These are phyloP conservation scores for Bombus picipes DNA, from an alignment of 1,140 invertebrate species.

Conservation along the genomic window DNA sequence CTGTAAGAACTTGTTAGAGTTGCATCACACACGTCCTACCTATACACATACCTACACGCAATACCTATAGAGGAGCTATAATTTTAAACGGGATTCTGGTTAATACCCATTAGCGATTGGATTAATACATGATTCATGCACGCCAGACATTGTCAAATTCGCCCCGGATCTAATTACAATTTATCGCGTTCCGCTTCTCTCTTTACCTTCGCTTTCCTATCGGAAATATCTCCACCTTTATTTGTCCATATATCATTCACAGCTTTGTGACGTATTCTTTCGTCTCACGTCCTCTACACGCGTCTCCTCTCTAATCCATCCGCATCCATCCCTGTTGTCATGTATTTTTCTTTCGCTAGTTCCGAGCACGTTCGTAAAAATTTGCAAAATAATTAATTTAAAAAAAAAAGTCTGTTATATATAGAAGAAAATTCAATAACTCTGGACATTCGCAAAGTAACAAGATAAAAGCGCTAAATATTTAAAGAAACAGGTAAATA, in stretches of 20 bases:
- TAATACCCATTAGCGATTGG: constrained; percentile 62
- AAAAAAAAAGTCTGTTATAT: no score
- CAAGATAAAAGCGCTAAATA: no score
- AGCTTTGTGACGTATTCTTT: neutral
- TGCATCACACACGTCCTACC: neutral
- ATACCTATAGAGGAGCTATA: neutral
- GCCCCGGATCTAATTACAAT: constrained; percentile 72
- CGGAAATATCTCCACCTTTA: neutral
- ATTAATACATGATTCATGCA: constrained; percentile 58
- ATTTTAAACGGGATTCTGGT: constrained; percentile 53
- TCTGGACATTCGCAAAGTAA: no score
- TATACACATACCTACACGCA: no score
- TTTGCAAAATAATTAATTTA: no score
- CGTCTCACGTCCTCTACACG: neutral
- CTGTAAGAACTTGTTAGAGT: neutral
- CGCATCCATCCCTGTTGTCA: no score
- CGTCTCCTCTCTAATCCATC: no score
- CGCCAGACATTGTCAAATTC: constrained; percentile 61
- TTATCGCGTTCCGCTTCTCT: constrained; percentile 52
- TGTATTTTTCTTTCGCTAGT: no score
- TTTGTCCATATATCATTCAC: neutral
- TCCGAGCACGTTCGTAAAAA: no score
- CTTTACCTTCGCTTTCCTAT: neutral
- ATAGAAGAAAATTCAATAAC: no score
- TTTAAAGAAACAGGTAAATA: no score